Base-by-base conservation (phyloP, 2,113 vertebrate genomes). In the Daphoenositta chrysoptera region DNA sequence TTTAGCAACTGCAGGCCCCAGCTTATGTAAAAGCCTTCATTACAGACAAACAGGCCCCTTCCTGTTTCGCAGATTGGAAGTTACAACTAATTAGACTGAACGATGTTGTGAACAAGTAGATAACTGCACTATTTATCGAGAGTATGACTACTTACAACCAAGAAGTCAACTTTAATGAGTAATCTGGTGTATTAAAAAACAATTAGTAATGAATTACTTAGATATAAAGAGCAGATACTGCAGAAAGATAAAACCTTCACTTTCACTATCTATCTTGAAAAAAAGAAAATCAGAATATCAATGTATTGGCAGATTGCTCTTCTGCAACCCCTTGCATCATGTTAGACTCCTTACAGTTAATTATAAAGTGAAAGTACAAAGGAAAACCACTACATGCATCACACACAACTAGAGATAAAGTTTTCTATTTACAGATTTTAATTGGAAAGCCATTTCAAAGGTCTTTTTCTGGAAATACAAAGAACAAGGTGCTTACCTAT, bases 401-500 rank as follows among this genome's bases (percentile, higher is more conserved):
- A 51, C 23, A 51, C 23, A 79, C 3, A 14, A 17, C 37, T 68
- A 53, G 35, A 89, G 27, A 61, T 4, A 64, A 28, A 7, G 19
- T 56, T 89, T 92, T 68, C 60, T 30, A 76, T 33, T 65, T 45
- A 40, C 7, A 72, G 73, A 56, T 63, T 82, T 65, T 76, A 84
- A 89, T 13, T 39, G 51, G 35, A 30, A 85, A 87, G 18, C 19
- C 37, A 80, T 90, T 93, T 57, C 28, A 78, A 76, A 65, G 33
- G 13, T 71, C 82, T 82, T 57, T 92, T 63, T 94, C 61, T 40
- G 33, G 50, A 85, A 93, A 90, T n/a, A 83, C 0, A 0, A 96
- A 87, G 61, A 70, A 17, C 3, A 17, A 95, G 44, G 9, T 50
- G 65, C 94, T 96, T 96, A 97, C 86, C 93, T 82, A 65, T 76